Conservation (phyloP, 1,140 invertebrate species). For the Leguminivora glycinivorella region DNA sequence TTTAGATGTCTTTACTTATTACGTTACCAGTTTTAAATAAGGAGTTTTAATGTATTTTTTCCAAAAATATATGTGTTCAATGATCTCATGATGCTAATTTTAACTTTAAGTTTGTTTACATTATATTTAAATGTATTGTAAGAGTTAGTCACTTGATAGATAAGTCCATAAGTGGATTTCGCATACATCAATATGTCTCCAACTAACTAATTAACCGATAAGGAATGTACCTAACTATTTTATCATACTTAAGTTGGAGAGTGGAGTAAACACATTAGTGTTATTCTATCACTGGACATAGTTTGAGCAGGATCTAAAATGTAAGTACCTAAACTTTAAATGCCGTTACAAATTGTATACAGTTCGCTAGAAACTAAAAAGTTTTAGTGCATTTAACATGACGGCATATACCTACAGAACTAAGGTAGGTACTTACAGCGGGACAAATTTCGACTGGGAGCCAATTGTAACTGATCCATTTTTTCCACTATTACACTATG, state of each 20-base stretch:
- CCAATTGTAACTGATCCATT: too few relatives aligned
- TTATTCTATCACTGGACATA: slow-evolving; percentile 4
- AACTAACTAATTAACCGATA: background rate
- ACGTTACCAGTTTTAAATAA: too few relatives aligned
- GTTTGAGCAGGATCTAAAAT: background rate
- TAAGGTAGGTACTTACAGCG: too few relatives aligned
- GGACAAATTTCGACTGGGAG: too few relatives aligned
- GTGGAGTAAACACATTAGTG: background rate
- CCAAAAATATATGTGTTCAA: too few relatives aligned
- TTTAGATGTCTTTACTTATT: too few relatives aligned
- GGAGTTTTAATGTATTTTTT: too few relatives aligned
- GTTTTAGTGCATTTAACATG: background rate
- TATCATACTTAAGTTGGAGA: background rate
- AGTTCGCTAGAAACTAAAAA: background rate
- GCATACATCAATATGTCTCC: background rate
- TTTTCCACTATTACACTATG: too few relatives aligned
- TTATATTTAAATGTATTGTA: background rate
- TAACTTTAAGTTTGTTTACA: background rate
- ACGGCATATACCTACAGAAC: background rate
- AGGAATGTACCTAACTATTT: background rate
- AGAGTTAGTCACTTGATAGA: background rate
- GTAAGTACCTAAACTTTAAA: background rate
- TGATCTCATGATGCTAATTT: background rate
- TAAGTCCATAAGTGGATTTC: background rate
- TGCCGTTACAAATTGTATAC: background rate